A percentile compares a stretch with the other conserved stretches of the same genome.
phyloP scores from a whole-genome alignment of 1,140 invertebrate genomes.

The Carposina sasakii region DNA sequence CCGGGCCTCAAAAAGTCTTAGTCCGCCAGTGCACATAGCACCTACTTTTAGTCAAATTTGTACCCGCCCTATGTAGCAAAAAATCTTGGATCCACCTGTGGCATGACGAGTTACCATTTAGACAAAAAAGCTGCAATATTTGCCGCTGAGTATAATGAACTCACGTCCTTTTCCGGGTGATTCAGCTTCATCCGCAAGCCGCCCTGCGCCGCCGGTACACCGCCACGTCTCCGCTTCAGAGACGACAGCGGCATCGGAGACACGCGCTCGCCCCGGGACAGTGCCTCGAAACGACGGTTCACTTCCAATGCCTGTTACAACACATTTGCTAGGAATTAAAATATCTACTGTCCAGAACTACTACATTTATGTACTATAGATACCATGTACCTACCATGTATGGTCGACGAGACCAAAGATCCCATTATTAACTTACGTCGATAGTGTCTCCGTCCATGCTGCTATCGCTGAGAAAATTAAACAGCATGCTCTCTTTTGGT shows the following conservation, averaged over 20 bases:
- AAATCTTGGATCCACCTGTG: not conserved
- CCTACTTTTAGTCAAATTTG: not conserved
- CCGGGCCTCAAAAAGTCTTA: too few relatives aligned
- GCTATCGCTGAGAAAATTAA: constrained; percentile 39
- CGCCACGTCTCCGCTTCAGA: constrained; percentile 22
- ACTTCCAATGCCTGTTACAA: constrained; percentile 23
- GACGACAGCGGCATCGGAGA: constrained; percentile 14
- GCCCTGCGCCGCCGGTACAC: not conserved
- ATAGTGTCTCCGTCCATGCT: constrained; percentile 17
- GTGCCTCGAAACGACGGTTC: constrained; percentile 34
- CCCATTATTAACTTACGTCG: constrained; percentile 17
- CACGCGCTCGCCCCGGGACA: constrained; percentile 26
- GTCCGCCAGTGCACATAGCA: not conserved
- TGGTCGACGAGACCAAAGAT: too few relatives aligned
- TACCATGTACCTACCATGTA: too few relatives aligned
- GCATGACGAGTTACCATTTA: not conserved
- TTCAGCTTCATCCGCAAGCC: not conserved
- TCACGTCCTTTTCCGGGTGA: not conserved
- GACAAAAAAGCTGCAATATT: not conserved
- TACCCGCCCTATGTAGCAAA: not conserved
- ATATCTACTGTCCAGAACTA: too few relatives aligned
- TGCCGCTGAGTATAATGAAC: too few relatives aligned
- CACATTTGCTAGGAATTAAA: not conserved
- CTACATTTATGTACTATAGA: too few relatives aligned
- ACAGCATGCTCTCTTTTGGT: constrained; percentile 26